Percentiles rank a stretch among this genome's conserved stretches.
phyloP scores from a whole-genome alignment of 2,888 invertebrate genomes.

The Pseudococcus jackbeardsleyi region DNA sequence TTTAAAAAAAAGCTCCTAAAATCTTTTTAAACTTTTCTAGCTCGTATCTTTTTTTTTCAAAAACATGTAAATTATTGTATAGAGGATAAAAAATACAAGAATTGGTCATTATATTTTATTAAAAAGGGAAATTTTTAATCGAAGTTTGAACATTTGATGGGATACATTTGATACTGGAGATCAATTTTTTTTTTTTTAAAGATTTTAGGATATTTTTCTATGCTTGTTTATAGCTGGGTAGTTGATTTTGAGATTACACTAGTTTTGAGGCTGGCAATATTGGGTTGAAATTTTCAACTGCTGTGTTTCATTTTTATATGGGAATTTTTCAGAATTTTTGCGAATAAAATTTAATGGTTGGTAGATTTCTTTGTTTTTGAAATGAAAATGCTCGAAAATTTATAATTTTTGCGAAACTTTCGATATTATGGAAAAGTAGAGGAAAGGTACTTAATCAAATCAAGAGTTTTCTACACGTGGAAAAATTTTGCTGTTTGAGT shows the following conservation, averaged over 20 bases:
- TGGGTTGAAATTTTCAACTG: too few relatives aligned
- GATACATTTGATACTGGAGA: background rate
- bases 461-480: too few relatives aligned
- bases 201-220: background rate
- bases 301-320: too few relatives aligned
- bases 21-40: conserved; percentile 38
- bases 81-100: background rate
- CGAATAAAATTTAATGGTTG: too few relatives aligned
- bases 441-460: too few relatives aligned
- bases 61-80: conserved; percentile 43
- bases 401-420: too few relatives aligned
- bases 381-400: too few relatives aligned
- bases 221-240: background rate
- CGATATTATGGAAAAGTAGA: too few relatives aligned
- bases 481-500: too few relatives aligned
- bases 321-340: too few relatives aligned
- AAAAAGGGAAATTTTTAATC: background rate
- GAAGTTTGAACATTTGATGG: conserved; percentile 32
- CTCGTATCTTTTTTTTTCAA: conserved; percentile 32
- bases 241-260: background rate
- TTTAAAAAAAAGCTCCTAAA: conserved; percentile 36
- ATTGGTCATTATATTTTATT: conserved; percentile 26
- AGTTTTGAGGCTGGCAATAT: background rate
- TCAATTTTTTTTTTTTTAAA: background rate
- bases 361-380: too few relatives aligned